Evolutionary conservation across 1,140 invertebrate species (phyloP).

Genomic region (Drosophila pruinosa): DNA sequence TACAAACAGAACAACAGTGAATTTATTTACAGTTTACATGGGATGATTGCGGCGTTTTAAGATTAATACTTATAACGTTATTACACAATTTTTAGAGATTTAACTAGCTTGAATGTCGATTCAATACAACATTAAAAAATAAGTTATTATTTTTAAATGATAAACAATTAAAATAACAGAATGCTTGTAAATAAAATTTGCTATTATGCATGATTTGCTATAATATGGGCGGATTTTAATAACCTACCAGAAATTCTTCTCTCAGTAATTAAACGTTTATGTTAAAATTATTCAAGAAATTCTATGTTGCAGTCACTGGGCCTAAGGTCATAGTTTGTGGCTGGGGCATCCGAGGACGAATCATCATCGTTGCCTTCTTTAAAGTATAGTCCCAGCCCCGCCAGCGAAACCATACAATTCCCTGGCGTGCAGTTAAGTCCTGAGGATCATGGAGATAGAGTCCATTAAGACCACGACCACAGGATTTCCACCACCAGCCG

Average conservation of each 20-base stretch:
- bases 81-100: constrained; percentile 37
- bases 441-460: constrained; percentile 94
- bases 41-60: constrained; percentile 46
- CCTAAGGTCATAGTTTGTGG: constrained; percentile 51
- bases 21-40: constrained; percentile 47
- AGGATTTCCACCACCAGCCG: constrained; percentile 97
- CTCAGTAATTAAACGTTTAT: constrained; percentile 36
- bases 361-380: constrained; percentile 95
- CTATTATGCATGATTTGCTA: constrained; percentile 56
- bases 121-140: constrained; percentile 41
- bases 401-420: constrained; percentile 97
- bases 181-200: constrained; percentile 45
- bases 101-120: constrained; percentile 39
- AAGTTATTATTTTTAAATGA: constrained; percentile 58
- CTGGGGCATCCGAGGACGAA: constrained; percentile 86
- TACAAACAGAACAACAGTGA: constrained; percentile 41
- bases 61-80: constrained; percentile 50
- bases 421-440: constrained; percentile 94
- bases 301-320: constrained; percentile 30
- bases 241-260: constrained; percentile 38
- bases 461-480: constrained; percentile 93
- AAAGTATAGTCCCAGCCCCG: constrained; percentile 96
- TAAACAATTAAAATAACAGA: constrained; percentile 54
- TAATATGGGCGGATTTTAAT: constrained; percentile 44
- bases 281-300: constrained; percentile 23